Evolutionary conservation across 1,140 invertebrate genomes (phyloP), one percentile per base, ranked within the genome.

Genomic region (Drosophila bifasciata): DNA sequence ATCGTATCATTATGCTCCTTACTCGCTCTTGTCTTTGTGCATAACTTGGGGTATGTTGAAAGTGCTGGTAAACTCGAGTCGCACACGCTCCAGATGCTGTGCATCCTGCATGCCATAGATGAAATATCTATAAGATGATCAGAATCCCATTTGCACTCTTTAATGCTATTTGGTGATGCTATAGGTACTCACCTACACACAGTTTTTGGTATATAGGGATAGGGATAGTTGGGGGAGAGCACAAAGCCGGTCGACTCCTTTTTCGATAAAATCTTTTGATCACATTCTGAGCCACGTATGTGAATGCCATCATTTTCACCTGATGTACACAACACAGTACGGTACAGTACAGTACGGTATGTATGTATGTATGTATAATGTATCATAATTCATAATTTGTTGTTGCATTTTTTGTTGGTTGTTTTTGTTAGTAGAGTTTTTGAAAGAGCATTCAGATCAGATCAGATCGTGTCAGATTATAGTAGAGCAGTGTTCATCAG

Each of bases 41-140:
- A 94, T 93, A 61, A 94, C 95, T 92, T 96, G 96, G 13, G 97
- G 96, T 93, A 99, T 98, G 90, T 97, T 95, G 93, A 99, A 98
- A 88, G 94, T 94, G 46, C 94, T 36, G 32, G 32, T 93, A 92
- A 99, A 99, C 79, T 96, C 95, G 48, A 99, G 93, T 63, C 95
- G 94, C 53, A 98, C 97, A 92, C 97, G 95, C 92, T 99, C 98
- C 84, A 99, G 94, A 93, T 98, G 96, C 91, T 99, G 97, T 55
- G 95, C 95, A 92, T 99, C 97, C 93, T 98, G 97, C 94, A 99
- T 96, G 71, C 97, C 98, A 93, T 99, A 99, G 91, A 99, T 96
- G 94, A 98, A 99, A 93, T 99, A 99, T 92, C 96, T 94, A 52
- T 7, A 23, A 13, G 52, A 21, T 43, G 0, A 51, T 45, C 3